Base-by-base conservation (phyloP, 2,113 vertebrate genomes). In the Uropsilus gracilis region DNA sequence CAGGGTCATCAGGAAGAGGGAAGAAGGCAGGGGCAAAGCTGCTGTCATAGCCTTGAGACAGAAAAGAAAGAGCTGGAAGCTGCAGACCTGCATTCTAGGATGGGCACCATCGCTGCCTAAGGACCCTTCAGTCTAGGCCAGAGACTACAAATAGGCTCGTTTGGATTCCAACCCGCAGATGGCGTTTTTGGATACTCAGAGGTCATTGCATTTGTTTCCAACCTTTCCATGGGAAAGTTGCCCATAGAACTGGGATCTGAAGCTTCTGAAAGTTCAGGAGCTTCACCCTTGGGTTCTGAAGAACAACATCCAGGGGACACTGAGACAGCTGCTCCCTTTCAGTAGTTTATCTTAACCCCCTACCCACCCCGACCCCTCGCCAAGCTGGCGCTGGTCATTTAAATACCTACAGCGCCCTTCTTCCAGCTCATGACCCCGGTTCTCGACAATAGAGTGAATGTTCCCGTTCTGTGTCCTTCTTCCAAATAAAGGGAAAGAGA, bases 401-500 rank as follows among this genome's bases (percentile, higher is more conserved):
- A 61, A 26, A 76, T 18, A 14, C 39, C 63, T 44, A 1, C 30
- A 64, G 69, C 44, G 20, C 22, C 24, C 14, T 69, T 30, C 69
- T 85, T 63, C 39, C n/a, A 26, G 30, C 78, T 61, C 90, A 48
- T 53, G 68, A 72, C 71, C 44, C 34, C 80, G n/a, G 14, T 39
- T 90, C 90, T 77, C 73, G 10, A 81, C 34, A 73, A 10, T 9
- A 32, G 69, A 9, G 37, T 73, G 30, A 68, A 76, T 16, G n/a
- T 68, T 50, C 39, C 50, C n/a, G 84, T 46, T 18, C 61, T 32
- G 42, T 20, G 48, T 44, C 64, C 32, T 81, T 90, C 69, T 91
- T 82, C 80, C 75, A 92, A 91, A 72, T 44, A 78, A 32, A 95
- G 73, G 63, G 17, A 34, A 76, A 92, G n/a, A 63, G 37, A 86